Evolutionary conservation across 1,140 invertebrate species (phyloP).

Genomic region (Philaenus spumarius): DNA sequence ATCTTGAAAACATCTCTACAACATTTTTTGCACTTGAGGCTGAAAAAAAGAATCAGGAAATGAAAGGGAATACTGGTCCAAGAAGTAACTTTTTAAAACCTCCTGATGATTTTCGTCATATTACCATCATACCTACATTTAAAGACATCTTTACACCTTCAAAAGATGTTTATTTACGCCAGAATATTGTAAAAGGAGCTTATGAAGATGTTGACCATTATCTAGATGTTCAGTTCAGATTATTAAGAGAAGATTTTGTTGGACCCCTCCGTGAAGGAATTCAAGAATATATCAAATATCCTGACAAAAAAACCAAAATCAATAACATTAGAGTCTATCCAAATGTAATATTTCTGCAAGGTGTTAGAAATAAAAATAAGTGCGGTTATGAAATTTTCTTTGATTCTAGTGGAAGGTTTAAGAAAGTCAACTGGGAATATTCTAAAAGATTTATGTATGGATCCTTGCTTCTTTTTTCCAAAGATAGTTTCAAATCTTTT

Average conservation of each 20-base stretch:
- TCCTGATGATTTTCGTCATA: neutral
- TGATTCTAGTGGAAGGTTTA: conserved; percentile 6
- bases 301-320: neutral
- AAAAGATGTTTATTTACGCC: conserved; percentile 2
- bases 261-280: conserved; percentile 6
- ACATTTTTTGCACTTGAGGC: neutral
- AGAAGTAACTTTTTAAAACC: neutral
- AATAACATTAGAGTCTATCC: conserved; percentile 6
- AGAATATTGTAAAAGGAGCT: neutral
- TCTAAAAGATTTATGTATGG: conserved; percentile 60
- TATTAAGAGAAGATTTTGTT: conserved; percentile 9
- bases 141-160: neutral
- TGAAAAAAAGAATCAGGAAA: conserved; percentile 1
- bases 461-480: conserved; percentile 62
- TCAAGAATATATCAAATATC: conserved; percentile 4
- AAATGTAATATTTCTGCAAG: conserved; percentile 7
- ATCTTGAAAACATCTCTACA: neutral
- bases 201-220: conserved; percentile 8
- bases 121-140: neutral
- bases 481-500: conserved; percentile 56
- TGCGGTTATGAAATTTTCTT: conserved; percentile 10
- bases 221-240: conserved; percentile 7
- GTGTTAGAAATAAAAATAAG: neutral
- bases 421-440: conserved; percentile 33
- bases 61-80: neutral